Evolutionary conservation across 2,888 invertebrate genomes (phyloP), one percentile per base, ranked within the genome.

Genomic region (Mystacides longicornis): DNA sequence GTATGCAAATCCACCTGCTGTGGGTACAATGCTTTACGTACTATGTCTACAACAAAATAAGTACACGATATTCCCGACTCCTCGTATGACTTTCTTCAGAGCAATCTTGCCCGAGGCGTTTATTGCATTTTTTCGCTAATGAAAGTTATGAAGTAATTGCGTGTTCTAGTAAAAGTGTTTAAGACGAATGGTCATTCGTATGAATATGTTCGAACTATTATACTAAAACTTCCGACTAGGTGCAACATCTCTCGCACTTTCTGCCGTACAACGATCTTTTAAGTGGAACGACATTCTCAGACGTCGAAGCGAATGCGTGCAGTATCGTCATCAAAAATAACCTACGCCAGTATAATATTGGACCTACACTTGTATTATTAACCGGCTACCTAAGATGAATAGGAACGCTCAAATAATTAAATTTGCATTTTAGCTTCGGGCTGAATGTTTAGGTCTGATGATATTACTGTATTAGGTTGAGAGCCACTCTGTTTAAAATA

Each of bases 291-390:
- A 37, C 37, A 37, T 37, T 37, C 37, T 37, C 37, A 37, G 37
- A 37, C 37, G 37, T n/a, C 37, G 37, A 37, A 37, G 16, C 14
- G 37, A n/a, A 16, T 37, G 37, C 37, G 37, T 37, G 37, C 37
- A 16, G 27, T 19, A 23, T 49, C 49, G 27, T 49, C 27, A 49
- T 27, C 23, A 49, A 23, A 27, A 19, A 19, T 27, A 48, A 49
- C 27, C 27, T 49, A 49, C 49, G 23, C 27, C 23, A 49, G 27
- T 27, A 49, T 23, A 19, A 27, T 27, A 49, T 49, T 49, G 18
- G 9, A 2, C 23, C 19, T 20, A 20, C n/a, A n/a, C n/a, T n/a
- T n/a, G n/a, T n/a, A n/a, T n/a, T n/a, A n/a, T n/a, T n/a, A n/a
- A n/a, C n/a, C n/a, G n/a, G n/a, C n/a, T n/a, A n/a, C n/a, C n/a